Base-by-base conservation (phyloP, 2,888 invertebrate species). In the Ormyrus thymus region DNA sequence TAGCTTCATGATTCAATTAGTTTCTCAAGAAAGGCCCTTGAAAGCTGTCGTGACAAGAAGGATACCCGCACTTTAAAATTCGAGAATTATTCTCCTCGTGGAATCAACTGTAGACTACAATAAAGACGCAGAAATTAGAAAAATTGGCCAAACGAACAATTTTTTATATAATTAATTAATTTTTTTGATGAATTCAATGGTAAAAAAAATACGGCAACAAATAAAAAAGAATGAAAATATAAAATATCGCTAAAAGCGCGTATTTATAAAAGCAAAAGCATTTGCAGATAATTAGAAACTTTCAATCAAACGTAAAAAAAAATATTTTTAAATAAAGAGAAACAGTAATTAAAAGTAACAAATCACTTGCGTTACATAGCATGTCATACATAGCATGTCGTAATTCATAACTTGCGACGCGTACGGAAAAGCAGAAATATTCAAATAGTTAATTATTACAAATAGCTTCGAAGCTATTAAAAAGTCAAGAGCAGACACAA, bases 1-100 rank as follows among this genome's bases (percentile, higher is more conserved):
- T 75, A 79, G 61, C 65, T 79, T 79, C 79, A 75, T 79, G 79
- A 79, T 79, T 79, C 79, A 75, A 75, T 79, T 75, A 75, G 50
- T 64, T 78, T 69, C 78, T 61, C 58, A 43, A 78, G 69, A 78
- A 64, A 70, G 78, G 13, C 73, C 74, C 45, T 78, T 64, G 15
- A 61, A 64, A 69, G 73, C 51, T 69, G 11, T 53, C 29, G 58
- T 29, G 62, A 50, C 29, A 56, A 69, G 50, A 64, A 66, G 62
- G 62, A 66, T 62, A 74, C 69, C 46, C 58, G 73, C 72, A 72
- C 69, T 69, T 69, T 68, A 69, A 74, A 73, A 78, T 69, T 69
- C 74, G 64, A 59, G 13, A 51, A 48, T 55, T 61, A 55, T 66
- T 61, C 59, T 61, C 76, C 59, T 70, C 53, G 48, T 56, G 58